Base-by-base conservation (phyloP, 1,140 invertebrate genomes). In the Drosophila tropicalis region DNA sequence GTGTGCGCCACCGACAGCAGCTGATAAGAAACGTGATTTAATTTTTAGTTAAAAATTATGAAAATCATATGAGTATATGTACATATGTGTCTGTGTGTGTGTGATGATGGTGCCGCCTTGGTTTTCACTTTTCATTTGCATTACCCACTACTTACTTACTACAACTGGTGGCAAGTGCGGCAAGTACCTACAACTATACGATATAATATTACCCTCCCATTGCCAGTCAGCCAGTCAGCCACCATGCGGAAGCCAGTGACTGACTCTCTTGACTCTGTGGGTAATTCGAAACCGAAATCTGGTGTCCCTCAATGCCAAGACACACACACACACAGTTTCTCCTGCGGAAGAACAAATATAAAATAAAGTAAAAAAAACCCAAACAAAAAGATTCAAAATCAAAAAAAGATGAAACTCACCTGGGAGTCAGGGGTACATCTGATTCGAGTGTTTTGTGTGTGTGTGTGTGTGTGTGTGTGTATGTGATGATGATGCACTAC, bases 11-110 rank as follows among this genome's bases (percentile, higher is more conserved):
- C 15, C 41, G 44, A 12, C 67, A 66, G 0, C 67, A 57, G 72
- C 78, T 85, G 82, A 85, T 85, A 85, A 85, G 82, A 87, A 87
- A 86, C 83, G 82, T 85, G 82, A 87, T 85, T 87, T 87, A 79
- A 87, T 85, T 85, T 85, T 85, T 60, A 87, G 79, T 77, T 82
- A 66, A 70, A 82, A 85, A 85, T 85, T 85, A 87, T 85, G 67
- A 85, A 87, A 85, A 86, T 74, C 79, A 85, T 71, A 76, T 19
- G 65, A 29, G 29, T 36, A 10, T 36, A 12, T 25, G 22, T 25
- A 5, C 12, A 10, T 36, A 12, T 25, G 22, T 25, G 22, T 0
- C 34, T 12, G 34, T 10, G 2, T 9, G 10, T 36, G 34, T 29
- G 10, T 12, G 34, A 36, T 36, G 34, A 36, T 36, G 34, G 62